Conservation (phyloP, 2,888 invertebrate species). For the Diarsia brunnea region DNA sequence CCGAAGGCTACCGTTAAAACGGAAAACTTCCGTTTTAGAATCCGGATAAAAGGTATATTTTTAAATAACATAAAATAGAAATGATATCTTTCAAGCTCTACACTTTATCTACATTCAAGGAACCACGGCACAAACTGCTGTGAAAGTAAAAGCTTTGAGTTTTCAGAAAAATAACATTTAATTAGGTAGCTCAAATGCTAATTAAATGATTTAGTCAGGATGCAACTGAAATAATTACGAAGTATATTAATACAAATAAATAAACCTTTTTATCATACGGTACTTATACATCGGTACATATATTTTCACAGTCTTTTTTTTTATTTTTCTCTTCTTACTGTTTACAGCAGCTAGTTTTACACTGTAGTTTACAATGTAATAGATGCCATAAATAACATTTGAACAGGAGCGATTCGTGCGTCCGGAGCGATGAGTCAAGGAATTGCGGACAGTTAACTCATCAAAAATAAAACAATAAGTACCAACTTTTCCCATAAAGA, state of each 20-base stretch:
- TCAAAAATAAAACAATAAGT: no score
- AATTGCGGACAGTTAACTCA: neutral
- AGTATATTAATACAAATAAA: no score
- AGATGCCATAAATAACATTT: neutral
- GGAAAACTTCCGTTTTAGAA: neutral
- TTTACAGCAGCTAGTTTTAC: no score
- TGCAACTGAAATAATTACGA: no score
- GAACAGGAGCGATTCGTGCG: neutral
- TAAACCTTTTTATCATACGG: no score
- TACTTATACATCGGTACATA: no score
- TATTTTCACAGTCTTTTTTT: no score
- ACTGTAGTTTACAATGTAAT: neutral
- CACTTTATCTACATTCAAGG: slow-evolving; percentile 7
- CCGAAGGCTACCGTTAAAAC: neutral
- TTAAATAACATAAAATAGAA: neutral
- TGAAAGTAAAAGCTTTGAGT: neutral
- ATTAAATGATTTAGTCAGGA: no score
- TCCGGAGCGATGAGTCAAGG: neutral
- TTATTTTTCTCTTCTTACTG: no score
- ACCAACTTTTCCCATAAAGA: neutral
- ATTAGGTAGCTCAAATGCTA: no score
- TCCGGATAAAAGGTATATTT: neutral
- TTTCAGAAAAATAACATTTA: no score
- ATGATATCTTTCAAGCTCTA: neutral
- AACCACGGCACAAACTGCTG: neutral